These are phyloP conservation scores for Megaceryle maxima DNA, from an alignment of 2,113 vertebrate genomes.

Conservation along the genomic window DNA sequence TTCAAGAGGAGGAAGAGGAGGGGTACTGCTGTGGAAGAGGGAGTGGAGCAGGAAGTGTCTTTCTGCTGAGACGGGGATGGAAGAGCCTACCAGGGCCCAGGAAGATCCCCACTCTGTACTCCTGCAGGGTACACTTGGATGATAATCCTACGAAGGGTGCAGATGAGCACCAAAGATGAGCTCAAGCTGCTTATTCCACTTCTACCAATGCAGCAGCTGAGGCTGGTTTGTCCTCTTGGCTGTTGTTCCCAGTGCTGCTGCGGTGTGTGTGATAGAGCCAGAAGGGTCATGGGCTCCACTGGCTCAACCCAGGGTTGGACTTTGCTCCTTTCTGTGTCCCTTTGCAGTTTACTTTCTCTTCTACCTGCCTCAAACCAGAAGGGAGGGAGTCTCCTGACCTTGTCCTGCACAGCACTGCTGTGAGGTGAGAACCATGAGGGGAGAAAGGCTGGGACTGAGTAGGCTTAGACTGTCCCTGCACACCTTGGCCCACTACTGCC, in stretches of 20 bases:
- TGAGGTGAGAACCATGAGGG: not conserved
- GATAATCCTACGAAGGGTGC: not conserved
- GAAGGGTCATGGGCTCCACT: not conserved
- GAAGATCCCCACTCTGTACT: not conserved
- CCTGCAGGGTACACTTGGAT: not conserved
- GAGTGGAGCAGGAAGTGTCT: not conserved
- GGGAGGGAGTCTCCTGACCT: not conserved
- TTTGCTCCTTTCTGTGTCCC: not conserved
- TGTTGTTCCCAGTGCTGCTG: not conserved
- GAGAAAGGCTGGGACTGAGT: not conserved
- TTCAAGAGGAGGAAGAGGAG: not conserved
- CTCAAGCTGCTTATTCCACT: not conserved
- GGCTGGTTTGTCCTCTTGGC: not conserved
- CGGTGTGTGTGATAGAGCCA: not conserved
- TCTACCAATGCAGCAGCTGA: not conserved
- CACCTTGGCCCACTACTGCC: not conserved
- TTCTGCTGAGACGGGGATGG: not conserved
- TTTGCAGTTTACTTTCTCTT: not conserved
- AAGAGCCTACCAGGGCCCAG: not conserved
- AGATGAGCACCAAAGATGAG: not conserved
- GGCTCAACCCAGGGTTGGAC: not conserved
- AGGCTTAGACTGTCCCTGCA: not conserved
- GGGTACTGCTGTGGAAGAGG: not conserved
- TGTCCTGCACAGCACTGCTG: not conserved
- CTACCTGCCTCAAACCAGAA: not conserved